These are phyloP conservation scores for Trogon melanurus DNA, from an alignment of 2,113 vertebrate species.

Conservation along the genomic window DNA sequence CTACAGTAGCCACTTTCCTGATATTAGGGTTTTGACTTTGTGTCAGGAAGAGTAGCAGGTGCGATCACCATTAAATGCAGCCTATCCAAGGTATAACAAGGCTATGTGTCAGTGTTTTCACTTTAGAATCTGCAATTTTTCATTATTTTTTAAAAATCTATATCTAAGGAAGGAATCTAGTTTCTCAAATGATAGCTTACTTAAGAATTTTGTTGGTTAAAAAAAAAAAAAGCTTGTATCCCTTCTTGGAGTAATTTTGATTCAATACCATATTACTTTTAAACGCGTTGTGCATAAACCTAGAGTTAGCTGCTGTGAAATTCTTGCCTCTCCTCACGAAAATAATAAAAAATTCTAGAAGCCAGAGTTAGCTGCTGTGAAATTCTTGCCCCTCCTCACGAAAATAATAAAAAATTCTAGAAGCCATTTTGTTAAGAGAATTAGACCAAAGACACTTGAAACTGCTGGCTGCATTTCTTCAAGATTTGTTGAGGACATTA, in stretches of 20 bases:
- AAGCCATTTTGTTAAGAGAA: neutral
- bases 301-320: neutral
- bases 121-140: neutral
- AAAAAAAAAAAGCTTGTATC: neutral
- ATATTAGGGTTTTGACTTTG: neutral
- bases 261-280: neutral
- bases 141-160: neutral
- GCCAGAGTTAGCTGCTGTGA: no score
- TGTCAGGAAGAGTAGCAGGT: neutral
- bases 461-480: neutral
- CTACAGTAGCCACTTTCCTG: neutral
- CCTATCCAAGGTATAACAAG: neutral
- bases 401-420: neutral
- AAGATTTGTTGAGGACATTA: neutral
- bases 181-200: neutral
- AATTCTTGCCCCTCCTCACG: neutral
- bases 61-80: neutral
- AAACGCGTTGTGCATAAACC: accelerated
- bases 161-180: neutral
- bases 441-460: neutral
- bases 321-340: neutral
- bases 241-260: neutral
- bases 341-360: neutral
- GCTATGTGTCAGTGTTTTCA: neutral
- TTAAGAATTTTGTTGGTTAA: neutral